Evolutionary conservation across 2,888 invertebrate genomes (phyloP).

Genomic region (Callosobruchus maculatus): DNA sequence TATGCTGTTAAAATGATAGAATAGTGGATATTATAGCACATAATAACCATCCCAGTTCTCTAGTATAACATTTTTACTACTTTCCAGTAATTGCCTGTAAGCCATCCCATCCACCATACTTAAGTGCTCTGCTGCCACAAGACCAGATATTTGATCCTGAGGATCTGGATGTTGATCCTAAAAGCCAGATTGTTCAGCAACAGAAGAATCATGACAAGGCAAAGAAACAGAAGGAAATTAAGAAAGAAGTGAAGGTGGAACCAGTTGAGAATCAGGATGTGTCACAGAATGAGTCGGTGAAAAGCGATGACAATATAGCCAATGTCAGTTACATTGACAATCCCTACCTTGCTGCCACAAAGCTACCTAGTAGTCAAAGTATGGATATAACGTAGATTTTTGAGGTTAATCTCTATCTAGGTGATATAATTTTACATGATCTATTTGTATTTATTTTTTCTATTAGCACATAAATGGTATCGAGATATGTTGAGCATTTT

Average conservation of each 20-base stretch:
- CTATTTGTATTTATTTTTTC: not conserved
- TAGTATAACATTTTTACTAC: not conserved
- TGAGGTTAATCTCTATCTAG: not conserved
- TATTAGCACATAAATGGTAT: not conserved
- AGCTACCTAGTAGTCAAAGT: conserved; percentile 38
- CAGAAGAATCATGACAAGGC: conserved; percentile 36
- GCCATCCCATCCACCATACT: conserved; percentile 74
- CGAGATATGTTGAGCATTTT: no score
- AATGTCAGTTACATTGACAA: conserved; percentile 64
- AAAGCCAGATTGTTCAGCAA: conserved; percentile 47
- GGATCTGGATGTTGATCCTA: conserved; percentile 71
- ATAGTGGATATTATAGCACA: no score
- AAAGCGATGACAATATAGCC: conserved; percentile 48
- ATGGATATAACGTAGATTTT: conserved; percentile 19
- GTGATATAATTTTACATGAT: no score
- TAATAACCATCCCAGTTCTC: no score
- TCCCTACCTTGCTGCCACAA: conserved; percentile 61
- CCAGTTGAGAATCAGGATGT: conserved; percentile 38
- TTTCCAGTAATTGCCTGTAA: conserved; percentile 82
- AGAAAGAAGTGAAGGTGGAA: conserved; percentile 22
- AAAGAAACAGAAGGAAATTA: conserved; percentile 29
- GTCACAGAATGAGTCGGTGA: conserved; percentile 26
- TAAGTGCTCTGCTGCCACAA: conserved; percentile 82
- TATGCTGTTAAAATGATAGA: no score
- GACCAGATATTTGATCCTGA: conserved; percentile 95